phyloP scores from a whole-genome alignment of 2,888 invertebrate species.

The Netelia virgata region DNA sequence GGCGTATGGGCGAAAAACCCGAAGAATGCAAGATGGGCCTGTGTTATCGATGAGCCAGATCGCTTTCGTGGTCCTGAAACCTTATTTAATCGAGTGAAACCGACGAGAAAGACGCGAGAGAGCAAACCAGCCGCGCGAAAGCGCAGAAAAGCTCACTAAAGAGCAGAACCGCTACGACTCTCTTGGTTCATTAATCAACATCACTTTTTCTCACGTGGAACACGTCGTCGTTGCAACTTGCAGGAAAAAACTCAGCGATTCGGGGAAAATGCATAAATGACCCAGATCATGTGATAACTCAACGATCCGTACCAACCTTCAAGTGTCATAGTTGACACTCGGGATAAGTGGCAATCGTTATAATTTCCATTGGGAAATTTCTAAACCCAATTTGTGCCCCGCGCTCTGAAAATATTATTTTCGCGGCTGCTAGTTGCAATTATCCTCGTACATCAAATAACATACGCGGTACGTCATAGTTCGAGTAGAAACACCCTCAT shows the following conservation, averaged over 20 bases:
- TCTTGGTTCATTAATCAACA: slow-evolving; percentile 53
- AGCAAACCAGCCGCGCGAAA: not conserved
- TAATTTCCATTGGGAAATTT: not conserved
- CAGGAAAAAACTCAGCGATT: slow-evolving; percentile 4
- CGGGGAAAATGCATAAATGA: not conserved
- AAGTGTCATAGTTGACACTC: too few relatives aligned
- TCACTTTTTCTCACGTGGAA: not conserved
- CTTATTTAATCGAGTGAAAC: slow-evolving; percentile 37
- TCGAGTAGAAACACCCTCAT: slow-evolving; percentile 5
- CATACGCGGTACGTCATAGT: slow-evolving; percentile 8
- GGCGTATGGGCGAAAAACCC: slow-evolving; percentile 22
- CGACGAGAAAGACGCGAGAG: slow-evolving; percentile 8
- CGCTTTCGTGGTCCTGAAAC: slow-evolving; percentile 11
- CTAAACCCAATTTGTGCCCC: not conserved
- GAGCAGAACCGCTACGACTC: not conserved
- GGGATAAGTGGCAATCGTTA: not conserved
- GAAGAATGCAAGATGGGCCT: slow-evolving; percentile 32
- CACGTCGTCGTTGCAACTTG: slow-evolving; percentile 18
- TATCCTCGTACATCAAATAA: not conserved
- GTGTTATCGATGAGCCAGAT: slow-evolving; percentile 47
- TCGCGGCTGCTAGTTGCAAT: not conserved
- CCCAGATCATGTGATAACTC: not conserved
- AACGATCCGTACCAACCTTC: too few relatives aligned
- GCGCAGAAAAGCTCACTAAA: slow-evolving; percentile 5
- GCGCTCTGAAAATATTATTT: not conserved